Conservation (phyloP, 2,113 vertebrate genomes). For the Semnornis frantzii region DNA sequence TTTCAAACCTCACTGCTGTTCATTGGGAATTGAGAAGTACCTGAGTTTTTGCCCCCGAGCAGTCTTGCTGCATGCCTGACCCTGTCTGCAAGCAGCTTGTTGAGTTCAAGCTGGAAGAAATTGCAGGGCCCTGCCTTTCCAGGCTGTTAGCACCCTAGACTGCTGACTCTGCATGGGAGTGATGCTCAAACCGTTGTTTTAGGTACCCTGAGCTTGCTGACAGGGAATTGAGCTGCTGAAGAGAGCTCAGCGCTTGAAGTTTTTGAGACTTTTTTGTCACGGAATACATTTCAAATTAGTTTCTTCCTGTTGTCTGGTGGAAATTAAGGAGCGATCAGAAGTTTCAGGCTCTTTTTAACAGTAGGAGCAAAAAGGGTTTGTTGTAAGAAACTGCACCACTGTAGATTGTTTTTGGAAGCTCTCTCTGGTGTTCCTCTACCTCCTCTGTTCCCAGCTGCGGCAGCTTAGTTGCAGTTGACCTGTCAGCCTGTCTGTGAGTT, state of each 20-base stretch:
- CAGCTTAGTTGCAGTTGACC: neutral
- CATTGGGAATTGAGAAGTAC: neutral
- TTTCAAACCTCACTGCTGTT: neutral
- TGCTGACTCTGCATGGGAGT: neutral
- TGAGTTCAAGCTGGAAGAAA: neutral
- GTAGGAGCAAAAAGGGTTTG: neutral
- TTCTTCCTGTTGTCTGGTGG: neutral
- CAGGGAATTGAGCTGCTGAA: neutral
- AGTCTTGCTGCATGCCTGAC: accelerated
- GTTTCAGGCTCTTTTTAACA: neutral
- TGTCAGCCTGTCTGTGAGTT: neutral
- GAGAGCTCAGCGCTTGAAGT: neutral
- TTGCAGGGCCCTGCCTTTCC: neutral
- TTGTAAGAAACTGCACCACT: neutral
- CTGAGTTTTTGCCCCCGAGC: neutral
- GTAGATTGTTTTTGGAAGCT: neutral
- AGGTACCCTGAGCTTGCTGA: neutral
- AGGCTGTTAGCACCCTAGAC: neutral
- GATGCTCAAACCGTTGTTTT: neutral
- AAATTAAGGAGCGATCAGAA: neutral
- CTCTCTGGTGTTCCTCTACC: neutral
- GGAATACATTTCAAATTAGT: accelerated
- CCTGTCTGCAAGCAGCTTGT: neutral
- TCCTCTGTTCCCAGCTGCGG: neutral
- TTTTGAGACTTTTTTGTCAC: neutral